Percentiles rank a stretch among this genome's conserved stretches.
Conservation (phyloP, 2,113 vertebrate species). For the Phalacrocorax brasilianus region DNA sequence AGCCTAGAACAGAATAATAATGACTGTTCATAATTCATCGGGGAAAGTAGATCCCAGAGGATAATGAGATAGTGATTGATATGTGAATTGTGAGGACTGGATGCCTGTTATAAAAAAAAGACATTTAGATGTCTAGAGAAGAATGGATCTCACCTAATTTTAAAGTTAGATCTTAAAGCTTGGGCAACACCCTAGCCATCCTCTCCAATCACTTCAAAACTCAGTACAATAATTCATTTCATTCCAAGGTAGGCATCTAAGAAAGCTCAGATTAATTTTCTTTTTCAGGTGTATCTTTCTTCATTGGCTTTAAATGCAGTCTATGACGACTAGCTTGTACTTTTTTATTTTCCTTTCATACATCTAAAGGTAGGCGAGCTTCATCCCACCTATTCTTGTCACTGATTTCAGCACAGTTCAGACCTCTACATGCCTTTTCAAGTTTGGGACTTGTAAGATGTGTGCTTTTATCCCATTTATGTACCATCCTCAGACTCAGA, state of each 20-base stretch:
- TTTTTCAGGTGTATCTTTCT: not conserved
- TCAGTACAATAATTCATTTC: not conserved
- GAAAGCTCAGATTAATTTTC: not conserved
- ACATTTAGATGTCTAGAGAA: not conserved
- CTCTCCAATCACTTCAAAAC: not conserved
- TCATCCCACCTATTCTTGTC: not conserved
- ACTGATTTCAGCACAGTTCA: not conserved
- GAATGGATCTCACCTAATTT: not conserved
- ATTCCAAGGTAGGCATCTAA: not conserved
- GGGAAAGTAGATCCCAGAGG: not conserved
- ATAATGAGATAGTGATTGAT: not conserved
- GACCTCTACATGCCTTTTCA: not conserved
- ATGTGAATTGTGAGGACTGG: not conserved
- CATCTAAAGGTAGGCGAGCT: accelerated
- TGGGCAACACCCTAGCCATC: not conserved
- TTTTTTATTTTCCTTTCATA: not conserved
- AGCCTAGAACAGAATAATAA: not conserved
- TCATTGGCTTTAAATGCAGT: not conserved
- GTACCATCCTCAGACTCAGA: not conserved
- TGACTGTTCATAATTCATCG: not conserved
- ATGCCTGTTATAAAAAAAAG: not conserved
- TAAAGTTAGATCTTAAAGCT: not conserved
- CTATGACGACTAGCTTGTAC: not conserved
- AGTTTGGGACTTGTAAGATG: not conserved
- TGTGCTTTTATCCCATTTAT: not conserved